Evolutionary conservation across 2,888 invertebrate genomes (phyloP).

Genomic region (Cephus nigrinus): DNA sequence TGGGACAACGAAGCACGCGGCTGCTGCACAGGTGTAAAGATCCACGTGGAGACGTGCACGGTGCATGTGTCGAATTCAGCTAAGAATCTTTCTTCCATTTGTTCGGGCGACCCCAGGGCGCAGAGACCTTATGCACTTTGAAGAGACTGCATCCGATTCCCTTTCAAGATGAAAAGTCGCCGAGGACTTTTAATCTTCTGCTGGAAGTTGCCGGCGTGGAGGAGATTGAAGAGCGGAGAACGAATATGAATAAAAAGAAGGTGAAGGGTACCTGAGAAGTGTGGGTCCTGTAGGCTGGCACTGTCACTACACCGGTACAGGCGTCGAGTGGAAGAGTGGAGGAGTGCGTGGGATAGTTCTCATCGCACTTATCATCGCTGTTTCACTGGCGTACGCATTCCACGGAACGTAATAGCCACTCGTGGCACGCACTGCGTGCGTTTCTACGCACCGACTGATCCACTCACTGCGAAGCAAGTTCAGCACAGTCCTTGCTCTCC

Average conservation of each 20-base stretch:
- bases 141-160: background rate
- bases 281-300: background rate
- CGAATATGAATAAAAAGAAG: background rate
- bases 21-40: background rate
- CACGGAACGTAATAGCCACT: slow-evolving; percentile 15
- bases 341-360: slow-evolving; percentile 62
- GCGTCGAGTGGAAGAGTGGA: slow-evolving; percentile 14
- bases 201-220: background rate
- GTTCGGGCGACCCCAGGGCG: background rate
- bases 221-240: slow-evolving; percentile 6
- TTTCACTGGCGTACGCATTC: slow-evolving; percentile 37
- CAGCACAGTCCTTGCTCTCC: background rate
- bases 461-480: background rate
- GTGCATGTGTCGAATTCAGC: background rate
- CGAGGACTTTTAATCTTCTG: background rate
- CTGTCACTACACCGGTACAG: background rate
- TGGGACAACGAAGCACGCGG: background rate
- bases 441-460: background rate
- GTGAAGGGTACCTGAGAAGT: background rate
- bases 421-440: slow-evolving; percentile 39
- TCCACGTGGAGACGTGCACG: background rate
- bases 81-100: background rate
- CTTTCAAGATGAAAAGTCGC: background rate
- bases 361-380: slow-evolving; percentile 55
- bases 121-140: background rate